Evolutionary conservation across 1,140 invertebrate species (phyloP).

Genomic region (Hylyphantes graminicola): DNA sequence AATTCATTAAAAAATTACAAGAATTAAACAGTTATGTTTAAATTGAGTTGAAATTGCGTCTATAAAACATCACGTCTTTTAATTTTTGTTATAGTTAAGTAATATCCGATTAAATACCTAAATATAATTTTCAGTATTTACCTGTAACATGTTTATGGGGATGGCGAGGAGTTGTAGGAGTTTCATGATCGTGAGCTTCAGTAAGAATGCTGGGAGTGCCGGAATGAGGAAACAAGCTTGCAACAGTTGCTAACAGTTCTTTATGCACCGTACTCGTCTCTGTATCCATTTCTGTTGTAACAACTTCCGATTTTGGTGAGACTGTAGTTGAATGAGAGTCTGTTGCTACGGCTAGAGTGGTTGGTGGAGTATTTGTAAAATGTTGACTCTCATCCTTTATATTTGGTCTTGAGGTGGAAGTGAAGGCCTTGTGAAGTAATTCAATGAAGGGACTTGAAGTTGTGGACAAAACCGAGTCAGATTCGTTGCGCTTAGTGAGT

Average conservation of each 20-base stretch:
- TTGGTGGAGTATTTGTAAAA: neutral
- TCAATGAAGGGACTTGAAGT: too few species aligned
- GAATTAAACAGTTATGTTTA: too few species aligned
- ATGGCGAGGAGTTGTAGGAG: neutral
- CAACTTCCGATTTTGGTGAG: neutral
- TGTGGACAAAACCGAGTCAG: too few species aligned
- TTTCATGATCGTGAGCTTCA: neutral
- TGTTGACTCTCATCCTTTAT: too few species aligned
- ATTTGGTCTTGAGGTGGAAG: too few species aligned
- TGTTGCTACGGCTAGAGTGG: neutral
- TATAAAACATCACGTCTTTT: too few species aligned
- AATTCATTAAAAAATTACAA: too few species aligned
- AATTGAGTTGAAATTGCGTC: too few species aligned
- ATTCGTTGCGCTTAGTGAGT: too few species aligned
- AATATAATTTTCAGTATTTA: neutral
- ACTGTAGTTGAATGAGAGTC: too few species aligned
- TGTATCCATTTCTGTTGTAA: neutral
- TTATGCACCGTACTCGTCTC: neutral
- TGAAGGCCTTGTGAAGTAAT: too few species aligned
- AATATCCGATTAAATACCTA: neutral
- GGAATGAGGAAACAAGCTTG: constrained; percentile 14
- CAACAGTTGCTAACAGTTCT: neutral
- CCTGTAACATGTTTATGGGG: constrained; percentile 14
- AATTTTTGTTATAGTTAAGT: too few species aligned
- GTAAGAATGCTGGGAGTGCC: neutral